These are phyloP conservation scores for Alosa sapidissima DNA, from an alignment of 2,797 vertebrate species.

Conservation along the genomic window DNA sequence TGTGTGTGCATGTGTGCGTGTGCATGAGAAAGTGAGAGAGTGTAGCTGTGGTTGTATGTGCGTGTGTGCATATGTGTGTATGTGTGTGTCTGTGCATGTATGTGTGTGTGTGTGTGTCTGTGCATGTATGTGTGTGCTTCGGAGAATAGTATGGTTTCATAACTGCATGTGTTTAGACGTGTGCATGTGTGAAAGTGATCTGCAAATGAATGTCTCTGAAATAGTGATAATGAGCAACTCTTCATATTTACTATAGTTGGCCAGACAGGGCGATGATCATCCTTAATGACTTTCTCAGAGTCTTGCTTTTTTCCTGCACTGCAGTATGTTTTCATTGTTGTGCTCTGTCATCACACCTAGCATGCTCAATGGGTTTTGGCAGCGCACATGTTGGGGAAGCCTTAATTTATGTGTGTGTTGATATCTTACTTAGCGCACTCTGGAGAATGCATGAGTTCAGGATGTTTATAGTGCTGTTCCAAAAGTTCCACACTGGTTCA, in stretches of 20 bases:
- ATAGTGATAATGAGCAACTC: background rate
- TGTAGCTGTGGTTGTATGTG: background rate
- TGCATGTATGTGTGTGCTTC: background rate
- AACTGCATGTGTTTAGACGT: background rate
- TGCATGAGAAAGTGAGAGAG: background rate
- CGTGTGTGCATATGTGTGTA: background rate
- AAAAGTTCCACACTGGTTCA: background rate
- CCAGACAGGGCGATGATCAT: background rate
- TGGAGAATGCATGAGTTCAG: constrained; percentile 1
- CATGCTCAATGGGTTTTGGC: background rate
- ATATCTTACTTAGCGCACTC: background rate
- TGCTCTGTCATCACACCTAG: constrained; percentile 1
- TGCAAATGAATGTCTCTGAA: background rate
- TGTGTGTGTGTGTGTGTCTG: background rate
- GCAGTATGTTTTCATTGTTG: constrained; percentile 14
- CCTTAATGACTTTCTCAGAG: constrained; percentile 14
- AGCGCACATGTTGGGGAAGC: background rate
- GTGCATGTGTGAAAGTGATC: background rate
- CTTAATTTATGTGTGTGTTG: constrained; percentile 12
- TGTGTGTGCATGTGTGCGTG: background rate
- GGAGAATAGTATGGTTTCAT: no score
- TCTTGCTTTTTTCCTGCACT: background rate
- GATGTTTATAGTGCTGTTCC: background rate
- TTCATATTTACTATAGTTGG: background rate
- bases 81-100: no score